phyloP scores from a whole-genome alignment of 2,888 invertebrate genomes.

The Stenolophus ochropezus region DNA sequence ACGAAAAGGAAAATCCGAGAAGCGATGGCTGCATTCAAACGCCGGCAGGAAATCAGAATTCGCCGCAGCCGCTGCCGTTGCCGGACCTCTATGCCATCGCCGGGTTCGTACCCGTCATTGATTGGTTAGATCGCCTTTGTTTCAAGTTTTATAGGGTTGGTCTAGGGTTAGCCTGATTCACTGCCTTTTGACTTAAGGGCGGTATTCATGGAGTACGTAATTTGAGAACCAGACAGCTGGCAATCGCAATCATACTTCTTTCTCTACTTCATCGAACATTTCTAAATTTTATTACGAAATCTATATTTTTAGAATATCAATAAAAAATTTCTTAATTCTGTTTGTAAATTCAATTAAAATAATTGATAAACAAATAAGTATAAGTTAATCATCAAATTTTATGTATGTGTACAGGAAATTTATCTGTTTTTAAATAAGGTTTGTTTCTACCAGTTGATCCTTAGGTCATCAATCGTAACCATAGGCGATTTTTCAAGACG shows the following conservation, averaged over 20 bases:
- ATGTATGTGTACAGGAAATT: too few relatives aligned
- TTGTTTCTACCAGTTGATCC: too few relatives aligned
- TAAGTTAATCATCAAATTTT: too few relatives aligned
- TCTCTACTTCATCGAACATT: too few relatives aligned
- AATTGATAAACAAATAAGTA: too few relatives aligned
- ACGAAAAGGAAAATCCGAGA: conserved; percentile 27
- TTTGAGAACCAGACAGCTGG: not conserved
- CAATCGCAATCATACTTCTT: not conserved
- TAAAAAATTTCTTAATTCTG: too few relatives aligned
- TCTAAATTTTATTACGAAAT: too few relatives aligned
- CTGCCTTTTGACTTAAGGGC: not conserved
- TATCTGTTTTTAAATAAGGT: too few relatives aligned
- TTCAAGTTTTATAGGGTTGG: conserved; percentile 16
- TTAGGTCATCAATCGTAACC: too few relatives aligned
- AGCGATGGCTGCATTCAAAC: not conserved
- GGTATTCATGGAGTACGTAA: not conserved
- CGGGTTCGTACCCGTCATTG: conserved; percentile 21
- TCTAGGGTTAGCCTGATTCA: not conserved
- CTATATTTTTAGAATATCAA: too few relatives aligned
- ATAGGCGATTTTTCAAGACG: too few relatives aligned
- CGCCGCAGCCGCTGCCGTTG: not conserved
- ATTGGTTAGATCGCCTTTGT: conserved; percentile 31
- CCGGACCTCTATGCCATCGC: conserved; percentile 10
- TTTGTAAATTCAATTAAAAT: too few relatives aligned
- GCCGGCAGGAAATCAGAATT: conserved; percentile 21